Base-by-base conservation (phyloP, 1,140 invertebrate species). In the Episyrphus balteatus region DNA sequence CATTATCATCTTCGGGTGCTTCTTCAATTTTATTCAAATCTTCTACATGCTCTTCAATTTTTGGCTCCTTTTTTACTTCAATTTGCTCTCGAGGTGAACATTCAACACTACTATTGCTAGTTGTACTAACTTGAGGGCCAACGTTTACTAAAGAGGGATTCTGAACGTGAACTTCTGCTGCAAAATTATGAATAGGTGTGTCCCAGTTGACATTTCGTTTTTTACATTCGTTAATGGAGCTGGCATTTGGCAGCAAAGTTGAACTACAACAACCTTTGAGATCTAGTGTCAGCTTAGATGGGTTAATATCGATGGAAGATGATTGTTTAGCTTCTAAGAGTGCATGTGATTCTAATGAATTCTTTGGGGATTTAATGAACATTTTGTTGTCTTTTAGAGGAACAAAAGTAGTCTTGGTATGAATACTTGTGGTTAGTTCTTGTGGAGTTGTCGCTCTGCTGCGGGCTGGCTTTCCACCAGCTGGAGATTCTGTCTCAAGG, bases 191-290 rank as follows among this genome's bases (percentile, higher is more conserved):
- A 26, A 64, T 58, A 8, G 65, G 60, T 5, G 58, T 61, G 19
- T 68, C 55, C 65, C 65, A 68, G 39, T 68, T 67, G 13, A 68
- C 66, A 47, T 65, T 69, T 6, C 69, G 55, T 43, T 68, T 68
- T 40, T 62, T 62, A 13, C 36, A 44, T 19, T 48, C 47, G 1
- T 31, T 42, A 33, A 15, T 48, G 42, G 17, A 39, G 40, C 18
- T 17, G 40, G 21, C 5, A 18, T 5, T 17, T 18, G n/a, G 14
- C 14, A 47, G 3, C 30, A 21, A 8, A 18, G 5, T 14, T 14
- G 12, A 14, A 12, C 11, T 15, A 21, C 46, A 47, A 39, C 46
- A 33, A 45, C 30, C 17, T 8, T 36, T 50, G 48, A 50, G 48
- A 50, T 50, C 48, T 42, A 50, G 43, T 15, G 31, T 46, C 7